Conservation (phyloP, 1,140 invertebrate genomes). For the Cardiocondyla obscurior region DNA sequence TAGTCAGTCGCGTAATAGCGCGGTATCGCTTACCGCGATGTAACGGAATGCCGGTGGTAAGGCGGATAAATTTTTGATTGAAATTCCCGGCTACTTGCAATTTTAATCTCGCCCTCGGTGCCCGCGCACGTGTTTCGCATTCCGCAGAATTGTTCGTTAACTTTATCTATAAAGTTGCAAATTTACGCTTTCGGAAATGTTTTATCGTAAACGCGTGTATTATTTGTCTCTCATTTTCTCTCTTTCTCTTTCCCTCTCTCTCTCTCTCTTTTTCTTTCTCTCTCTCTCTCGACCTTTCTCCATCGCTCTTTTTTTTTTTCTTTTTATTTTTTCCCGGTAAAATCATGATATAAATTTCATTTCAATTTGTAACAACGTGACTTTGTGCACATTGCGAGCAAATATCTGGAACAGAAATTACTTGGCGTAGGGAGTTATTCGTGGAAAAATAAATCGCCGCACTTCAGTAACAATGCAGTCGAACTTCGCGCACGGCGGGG, state of each 20-base stretch:
- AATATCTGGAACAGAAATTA: conserved; percentile 8
- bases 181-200: conserved; percentile 19
- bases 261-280: background rate
- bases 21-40: conserved; percentile 11
- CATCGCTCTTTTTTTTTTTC: background rate
- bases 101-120: conserved; percentile 26
- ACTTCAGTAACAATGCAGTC: conserved; percentile 21
- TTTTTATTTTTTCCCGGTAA: background rate
- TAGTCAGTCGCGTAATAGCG: conserved; percentile 38
- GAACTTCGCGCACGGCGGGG: background rate
- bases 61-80: conserved; percentile 48
- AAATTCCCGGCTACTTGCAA: conserved; percentile 44
- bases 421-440: background rate
- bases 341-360: conserved; percentile 22
- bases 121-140: conserved; percentile 30
- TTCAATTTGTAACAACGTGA: conserved; percentile 4
- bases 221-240: background rate
- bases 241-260: background rate
- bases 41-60: conserved; percentile 40
- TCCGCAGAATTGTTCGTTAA: conserved; percentile 35
- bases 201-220: background rate
- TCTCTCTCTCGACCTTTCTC: no score
- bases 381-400: background rate
- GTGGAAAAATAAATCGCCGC: conserved; percentile 44
- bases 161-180: conserved; percentile 29